Evolutionary conservation across 1,140 invertebrate species (phyloP), one percentile per base, ranked within the genome.

Genomic region (Oreohelix idahoensis): DNA sequence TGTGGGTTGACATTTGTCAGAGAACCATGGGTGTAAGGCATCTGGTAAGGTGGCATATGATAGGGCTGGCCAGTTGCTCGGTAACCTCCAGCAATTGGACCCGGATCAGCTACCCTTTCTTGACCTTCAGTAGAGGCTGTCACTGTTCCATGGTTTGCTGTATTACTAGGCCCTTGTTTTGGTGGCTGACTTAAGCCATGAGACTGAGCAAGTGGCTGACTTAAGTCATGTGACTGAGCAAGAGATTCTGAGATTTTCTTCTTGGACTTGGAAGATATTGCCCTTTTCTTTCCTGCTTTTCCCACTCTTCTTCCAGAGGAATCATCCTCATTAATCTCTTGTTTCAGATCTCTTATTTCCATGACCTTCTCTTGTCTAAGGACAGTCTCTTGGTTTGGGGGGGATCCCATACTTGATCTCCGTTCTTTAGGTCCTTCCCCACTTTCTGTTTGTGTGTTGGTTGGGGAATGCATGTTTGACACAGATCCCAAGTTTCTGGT

Each of bases 401-500:
- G 80, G 39, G 80, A 74, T 29, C 38, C 49, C 51, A 82, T 36
- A 29, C 49, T 75, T 29, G 80, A 32, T n/a, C 35, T 1, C 53
- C 42, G 11, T 26, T 75, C 80, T 32, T 32, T 63, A 36, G n/a
- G 11, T 35, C 76, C 36, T 32, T 66, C 77, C 1, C 36, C 49
- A 79, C 53, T 79, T 36, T n/a, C 63, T 11, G 63, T 66, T 32
- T 39, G 74, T 51, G 45, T 26, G 45, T 29, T 73, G 39, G 66
- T 49, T 36, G 45, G 39, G 39, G 77, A 84, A 38, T 74, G 78
- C 58, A 79, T 35, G 36, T 38, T 32, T 69, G 36, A n/a, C 15
- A 8, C 38, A 35, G 32, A 20, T 29, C 77, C 38, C n/a, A 79
- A 51, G 63, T 84, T 80, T 63, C 75, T 49, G 69, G 83, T 29